Conservation (phyloP, 2,888 invertebrate species). For the Harpalus rufipes region DNA sequence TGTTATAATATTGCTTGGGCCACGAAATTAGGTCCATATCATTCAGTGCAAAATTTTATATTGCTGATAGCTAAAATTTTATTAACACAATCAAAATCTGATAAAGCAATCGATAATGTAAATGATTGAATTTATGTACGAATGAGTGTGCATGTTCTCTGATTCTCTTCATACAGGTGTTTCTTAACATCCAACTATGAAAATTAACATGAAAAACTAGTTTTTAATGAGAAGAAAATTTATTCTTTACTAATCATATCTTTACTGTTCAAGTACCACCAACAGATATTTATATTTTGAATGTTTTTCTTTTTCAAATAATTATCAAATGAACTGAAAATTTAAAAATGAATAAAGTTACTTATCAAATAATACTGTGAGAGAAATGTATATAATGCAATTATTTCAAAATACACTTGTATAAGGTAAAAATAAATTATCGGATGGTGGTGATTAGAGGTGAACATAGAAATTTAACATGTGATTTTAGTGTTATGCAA, state of each 20-base stretch:
- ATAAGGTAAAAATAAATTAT: no score
- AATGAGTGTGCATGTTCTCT: conserved; percentile 28
- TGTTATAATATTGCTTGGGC: conserved; percentile 33
- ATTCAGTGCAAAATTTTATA: conserved; percentile 30
- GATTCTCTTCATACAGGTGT: conserved; percentile 14
- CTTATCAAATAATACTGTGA: no score
- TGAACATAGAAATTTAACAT: not conserved
- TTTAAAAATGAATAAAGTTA: no score
- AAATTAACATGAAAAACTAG: not conserved
- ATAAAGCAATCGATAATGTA: conserved; percentile 34
- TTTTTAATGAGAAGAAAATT: no score
- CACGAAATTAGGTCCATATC: conserved; percentile 29
- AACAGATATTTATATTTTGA: no score
- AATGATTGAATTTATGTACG: conserved; percentile 45
- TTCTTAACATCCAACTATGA: not conserved
- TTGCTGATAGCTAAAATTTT: not conserved
- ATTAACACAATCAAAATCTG: not conserved
- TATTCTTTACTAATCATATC: no score
- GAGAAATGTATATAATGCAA: no score
- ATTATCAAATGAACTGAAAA: no score
- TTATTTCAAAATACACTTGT: no score
- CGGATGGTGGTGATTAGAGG: not conserved
- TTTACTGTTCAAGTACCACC: no score
- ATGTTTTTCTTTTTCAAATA: no score
- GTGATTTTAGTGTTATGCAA: no score